phyloP scores from a whole-genome alignment of 2,113 vertebrate genomes.

The Sapajus apella region DNA sequence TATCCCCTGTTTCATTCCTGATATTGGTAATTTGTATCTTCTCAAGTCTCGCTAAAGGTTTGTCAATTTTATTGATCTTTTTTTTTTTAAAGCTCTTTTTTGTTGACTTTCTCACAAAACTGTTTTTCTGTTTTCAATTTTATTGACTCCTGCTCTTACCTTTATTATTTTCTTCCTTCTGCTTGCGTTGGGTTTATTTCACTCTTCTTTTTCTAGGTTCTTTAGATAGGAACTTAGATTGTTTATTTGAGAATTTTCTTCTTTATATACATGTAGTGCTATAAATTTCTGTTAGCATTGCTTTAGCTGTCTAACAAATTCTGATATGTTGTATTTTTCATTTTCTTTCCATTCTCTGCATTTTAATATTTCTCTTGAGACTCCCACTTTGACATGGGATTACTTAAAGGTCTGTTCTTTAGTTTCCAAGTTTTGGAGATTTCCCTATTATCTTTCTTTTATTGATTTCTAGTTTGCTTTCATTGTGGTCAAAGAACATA shows the following conservation, averaged over 20 bases:
- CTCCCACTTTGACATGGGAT: background rate
- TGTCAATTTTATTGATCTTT: background rate
- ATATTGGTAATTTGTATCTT: background rate
- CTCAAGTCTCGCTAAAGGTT: background rate
- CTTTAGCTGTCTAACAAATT: background rate
- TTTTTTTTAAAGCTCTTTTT: background rate
- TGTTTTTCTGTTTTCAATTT: background rate
- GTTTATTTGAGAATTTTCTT: background rate
- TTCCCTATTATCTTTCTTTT: background rate
- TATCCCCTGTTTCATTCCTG: background rate
- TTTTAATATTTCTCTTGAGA: background rate
- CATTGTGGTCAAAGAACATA: background rate
- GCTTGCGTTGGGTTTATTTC: background rate
- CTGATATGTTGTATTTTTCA: background rate
- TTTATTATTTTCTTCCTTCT: background rate
- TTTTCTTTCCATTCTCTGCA: background rate
- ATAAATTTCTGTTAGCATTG: background rate
- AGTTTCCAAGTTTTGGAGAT: background rate
- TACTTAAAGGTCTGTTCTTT: background rate
- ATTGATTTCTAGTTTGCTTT: background rate
- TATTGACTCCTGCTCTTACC: background rate
- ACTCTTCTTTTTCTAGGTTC: background rate
- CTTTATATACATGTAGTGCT: background rate
- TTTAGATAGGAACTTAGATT: background rate
- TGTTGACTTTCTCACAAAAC: background rate